phyloP scores from a whole-genome alignment of 2,113 vertebrate species.

The Rattus rattus region DNA sequence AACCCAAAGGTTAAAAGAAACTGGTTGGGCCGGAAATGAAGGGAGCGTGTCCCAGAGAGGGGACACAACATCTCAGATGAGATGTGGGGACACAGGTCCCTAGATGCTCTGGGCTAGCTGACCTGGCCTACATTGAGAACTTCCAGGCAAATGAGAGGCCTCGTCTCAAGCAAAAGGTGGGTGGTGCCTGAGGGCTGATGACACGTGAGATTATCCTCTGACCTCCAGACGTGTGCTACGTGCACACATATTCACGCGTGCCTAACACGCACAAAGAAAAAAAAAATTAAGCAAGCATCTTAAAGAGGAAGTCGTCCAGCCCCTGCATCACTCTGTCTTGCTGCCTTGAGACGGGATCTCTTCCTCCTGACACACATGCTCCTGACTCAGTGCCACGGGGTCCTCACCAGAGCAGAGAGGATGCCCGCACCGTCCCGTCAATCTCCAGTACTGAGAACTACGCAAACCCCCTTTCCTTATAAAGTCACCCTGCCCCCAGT shows the following conservation, averaged over 20 bases:
- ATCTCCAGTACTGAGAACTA: background rate
- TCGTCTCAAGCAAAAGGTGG: background rate
- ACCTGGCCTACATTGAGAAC: background rate
- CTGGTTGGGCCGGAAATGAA: background rate
- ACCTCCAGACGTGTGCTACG: background rate
- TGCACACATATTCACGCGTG: background rate
- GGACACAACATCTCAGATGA: background rate
- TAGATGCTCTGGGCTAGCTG: background rate
- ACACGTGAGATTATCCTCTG: background rate
- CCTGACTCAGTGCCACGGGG: background rate
- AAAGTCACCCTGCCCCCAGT: background rate
- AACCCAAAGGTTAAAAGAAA: conserved; percentile 23
- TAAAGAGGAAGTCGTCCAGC: background rate
- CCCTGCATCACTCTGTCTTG: background rate
- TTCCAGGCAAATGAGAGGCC: background rate
- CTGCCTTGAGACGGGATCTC: background rate
- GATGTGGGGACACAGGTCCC: background rate
- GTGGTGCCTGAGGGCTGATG: background rate
- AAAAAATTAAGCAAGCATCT: background rate
- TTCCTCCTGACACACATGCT: background rate
- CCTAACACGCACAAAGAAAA: background rate
- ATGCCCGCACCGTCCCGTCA: background rate
- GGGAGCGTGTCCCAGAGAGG: background rate
- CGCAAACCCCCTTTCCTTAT: background rate
- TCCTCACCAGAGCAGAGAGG: background rate